Conservation (phyloP, 2,113 vertebrate genomes). For the Odocoileus hemionus region DNA sequence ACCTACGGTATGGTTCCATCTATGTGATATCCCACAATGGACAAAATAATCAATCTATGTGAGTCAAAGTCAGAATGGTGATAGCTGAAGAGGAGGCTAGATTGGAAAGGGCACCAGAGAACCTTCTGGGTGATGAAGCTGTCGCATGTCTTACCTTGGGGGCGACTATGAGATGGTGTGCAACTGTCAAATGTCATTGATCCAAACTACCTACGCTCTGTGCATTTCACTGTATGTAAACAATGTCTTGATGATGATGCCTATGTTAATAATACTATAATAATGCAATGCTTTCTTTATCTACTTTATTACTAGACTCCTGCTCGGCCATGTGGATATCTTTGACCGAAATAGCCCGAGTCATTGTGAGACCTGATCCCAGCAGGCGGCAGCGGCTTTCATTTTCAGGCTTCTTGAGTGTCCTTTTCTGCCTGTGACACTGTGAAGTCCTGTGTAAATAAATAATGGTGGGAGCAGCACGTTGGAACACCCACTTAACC, state of each 20-base stretch:
- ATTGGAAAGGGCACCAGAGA: no score
- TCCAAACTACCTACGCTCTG: background rate
- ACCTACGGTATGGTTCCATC: accelerated
- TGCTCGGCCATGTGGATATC: background rate
- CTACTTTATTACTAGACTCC: background rate
- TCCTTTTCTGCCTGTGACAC: background rate
- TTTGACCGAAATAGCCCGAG: background rate
- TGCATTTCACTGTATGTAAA: background rate
- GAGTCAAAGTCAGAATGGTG: background rate
- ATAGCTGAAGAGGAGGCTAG: accelerated
- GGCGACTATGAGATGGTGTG: accelerated
- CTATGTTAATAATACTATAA: accelerated
- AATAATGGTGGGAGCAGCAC: background rate
- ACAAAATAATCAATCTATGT: accelerated
- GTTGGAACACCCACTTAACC: constrained; percentile 85
- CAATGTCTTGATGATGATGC: accelerated
- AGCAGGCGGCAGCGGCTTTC: background rate
- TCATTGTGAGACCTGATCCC: background rate
- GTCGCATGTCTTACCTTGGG: accelerated
- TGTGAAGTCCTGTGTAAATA: constrained; percentile 27
- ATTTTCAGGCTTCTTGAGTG: background rate
- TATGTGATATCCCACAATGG: accelerated
- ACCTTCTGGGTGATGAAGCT: background rate
- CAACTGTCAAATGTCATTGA: background rate
- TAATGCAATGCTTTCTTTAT: background rate